phyloP scores from a whole-genome alignment of 1,140 invertebrate genomes.

The Drosophila grimshawi region DNA sequence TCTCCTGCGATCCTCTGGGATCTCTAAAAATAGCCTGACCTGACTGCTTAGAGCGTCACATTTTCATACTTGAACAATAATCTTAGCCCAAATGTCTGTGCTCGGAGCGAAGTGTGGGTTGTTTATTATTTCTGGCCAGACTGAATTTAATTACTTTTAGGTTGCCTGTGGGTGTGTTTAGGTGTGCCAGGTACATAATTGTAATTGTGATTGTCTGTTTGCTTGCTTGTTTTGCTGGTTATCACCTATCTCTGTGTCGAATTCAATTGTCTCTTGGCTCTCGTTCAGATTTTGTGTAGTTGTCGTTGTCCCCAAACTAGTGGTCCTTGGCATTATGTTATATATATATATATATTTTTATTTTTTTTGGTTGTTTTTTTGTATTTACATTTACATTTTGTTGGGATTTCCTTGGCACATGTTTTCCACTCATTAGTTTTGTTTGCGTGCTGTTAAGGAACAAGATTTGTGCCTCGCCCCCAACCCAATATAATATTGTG shows the following conservation, averaged over 20 bases:
- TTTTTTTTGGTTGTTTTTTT: slow-evolving; percentile 27
- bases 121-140: not conserved
- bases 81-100: too few species aligned
- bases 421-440: slow-evolving; percentile 20
- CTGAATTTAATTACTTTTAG: not conserved
- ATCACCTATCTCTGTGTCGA: slow-evolving; percentile 4
- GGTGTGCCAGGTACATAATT: too few species aligned
- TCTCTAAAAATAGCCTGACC: too few species aligned
- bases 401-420: slow-evolving; percentile 5
- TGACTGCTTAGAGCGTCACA: too few species aligned
- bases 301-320: slow-evolving; percentile 38
- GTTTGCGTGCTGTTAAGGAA: slow-evolving; percentile 1
- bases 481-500: not conserved
- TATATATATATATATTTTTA: too few species aligned
- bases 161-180: not conserved
- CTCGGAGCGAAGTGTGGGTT: too few species aligned
- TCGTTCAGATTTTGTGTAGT: not conserved
- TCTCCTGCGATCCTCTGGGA: too few species aligned
- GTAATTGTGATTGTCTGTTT: slow-evolving; percentile 27
- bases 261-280: slow-evolving; percentile 19
- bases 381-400: slow-evolving; percentile 28
- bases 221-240: not conserved
- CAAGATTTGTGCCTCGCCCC: not conserved
- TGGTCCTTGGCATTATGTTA: not conserved
- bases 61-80: too few species aligned